Conservation (phyloP, 2,113 vertebrate genomes). For the Macaca fascicularis region DNA sequence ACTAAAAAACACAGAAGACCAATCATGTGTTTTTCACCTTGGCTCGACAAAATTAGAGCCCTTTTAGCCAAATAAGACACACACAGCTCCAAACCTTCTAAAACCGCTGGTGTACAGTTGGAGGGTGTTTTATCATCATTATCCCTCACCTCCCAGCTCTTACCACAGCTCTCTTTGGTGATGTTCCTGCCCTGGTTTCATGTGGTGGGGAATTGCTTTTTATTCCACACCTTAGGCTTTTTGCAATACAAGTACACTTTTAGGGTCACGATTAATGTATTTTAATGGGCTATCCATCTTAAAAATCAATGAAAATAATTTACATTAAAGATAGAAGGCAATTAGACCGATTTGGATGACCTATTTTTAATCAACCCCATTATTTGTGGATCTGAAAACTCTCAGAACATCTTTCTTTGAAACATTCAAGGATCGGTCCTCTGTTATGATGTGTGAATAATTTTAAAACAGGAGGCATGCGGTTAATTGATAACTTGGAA, state of each 20-base stretch:
- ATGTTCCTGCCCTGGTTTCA: not conserved
- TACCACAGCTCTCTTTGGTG: not conserved
- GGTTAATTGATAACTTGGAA: conserved; percentile 32
- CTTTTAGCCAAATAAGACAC: not conserved
- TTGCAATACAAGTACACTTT: conserved; percentile 35
- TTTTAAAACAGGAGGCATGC: conserved; percentile 32
- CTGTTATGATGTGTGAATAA: not conserved
- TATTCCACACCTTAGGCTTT: conserved; percentile 64
- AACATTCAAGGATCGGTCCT: not conserved
- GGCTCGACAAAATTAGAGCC: not conserved
- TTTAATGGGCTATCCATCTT: conserved; percentile 75
- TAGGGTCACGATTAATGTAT: conserved; percentile 74
- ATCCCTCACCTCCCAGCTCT: not conserved
- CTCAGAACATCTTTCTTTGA: not conserved
- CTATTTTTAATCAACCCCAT: conserved; percentile 76
- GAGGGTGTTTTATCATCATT: rapidly evolving
- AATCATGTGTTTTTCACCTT: not conserved
- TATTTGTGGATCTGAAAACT: conserved; percentile 66
- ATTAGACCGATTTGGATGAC: conserved; percentile 70
- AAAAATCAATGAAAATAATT: conserved; percentile 77
- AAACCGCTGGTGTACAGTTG: not conserved
- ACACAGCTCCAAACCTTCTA: not conserved
- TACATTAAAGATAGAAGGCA: conserved; percentile 76
- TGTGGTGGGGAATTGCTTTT: conserved; percentile 69
- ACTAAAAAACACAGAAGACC: not conserved